Base-by-base conservation (phyloP, 2,113 vertebrate species). In the Ramphastos sulfuratus region DNA sequence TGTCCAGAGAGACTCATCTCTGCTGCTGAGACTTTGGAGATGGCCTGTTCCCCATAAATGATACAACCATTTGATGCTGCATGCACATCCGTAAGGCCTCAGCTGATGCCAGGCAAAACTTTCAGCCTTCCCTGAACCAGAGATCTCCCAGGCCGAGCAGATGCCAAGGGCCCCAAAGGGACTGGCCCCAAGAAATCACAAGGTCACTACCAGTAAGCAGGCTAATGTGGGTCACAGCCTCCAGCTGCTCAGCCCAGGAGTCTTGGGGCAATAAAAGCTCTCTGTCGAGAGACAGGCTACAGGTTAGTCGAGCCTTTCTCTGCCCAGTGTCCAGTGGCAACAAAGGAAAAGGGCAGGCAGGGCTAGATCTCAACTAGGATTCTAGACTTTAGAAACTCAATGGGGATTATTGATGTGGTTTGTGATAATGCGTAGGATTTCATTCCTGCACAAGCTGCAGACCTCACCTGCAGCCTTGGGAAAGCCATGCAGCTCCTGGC, bases 111-210 rank as follows among this genome's bases (percentile, higher is more conserved):
- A 5, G 61, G 25, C 65, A 86, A 82, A 94, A 19, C 28, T 48
- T 90, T 35, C 0, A 0, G 21, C 54, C 18, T 83, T 55, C 31
- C 27, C 31, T 60, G 19, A 0, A 0, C 28, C 42, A 64, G 70
- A 76, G 31, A 69, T 58, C 31, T 28, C 30, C 7, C 59, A 72
- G 55, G 28, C 54, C 54, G 74, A 92, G 74, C 89, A 96, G 91
- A 91, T 89, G 91, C 55, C 0, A 0, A 61, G 30, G 17, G 23
- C 7, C 50, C 58, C 63, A 1, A 37, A 67, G 91, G 78, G 39
- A 65, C 70, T 24, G 24, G 50, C 70, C 84, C 66, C 0, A 0
- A 82, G 82, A 79, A 91, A 84, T 72, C 63, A 82, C 17, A 30
- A 42, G 84, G 84, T 82, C 66, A 65, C 13, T 70, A 84, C 12